A percentile compares a stretch with the other conserved stretches of the same genome.
Conservation (phyloP, 53 echinoderm and acorn worm genomes). For the Holothuria leucospilota region DNA sequence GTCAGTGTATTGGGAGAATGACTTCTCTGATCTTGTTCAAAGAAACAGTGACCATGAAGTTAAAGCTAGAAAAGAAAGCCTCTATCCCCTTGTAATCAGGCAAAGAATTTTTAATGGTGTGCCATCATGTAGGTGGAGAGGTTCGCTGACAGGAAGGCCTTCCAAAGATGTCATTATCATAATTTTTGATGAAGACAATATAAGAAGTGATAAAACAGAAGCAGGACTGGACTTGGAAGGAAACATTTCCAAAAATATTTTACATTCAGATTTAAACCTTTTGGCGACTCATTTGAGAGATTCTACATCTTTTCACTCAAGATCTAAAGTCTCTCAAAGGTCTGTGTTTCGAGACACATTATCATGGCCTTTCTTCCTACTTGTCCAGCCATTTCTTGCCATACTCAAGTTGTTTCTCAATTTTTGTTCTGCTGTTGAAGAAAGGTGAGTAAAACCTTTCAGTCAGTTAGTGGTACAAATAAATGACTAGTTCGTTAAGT, state of each 20-base stretch:
- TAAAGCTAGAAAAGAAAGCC: no score
- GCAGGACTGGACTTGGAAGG: no score
- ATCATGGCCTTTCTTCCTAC: background rate
- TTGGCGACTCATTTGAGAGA: no score
- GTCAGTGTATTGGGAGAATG: constrained; percentile 11
- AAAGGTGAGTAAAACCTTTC: background rate
- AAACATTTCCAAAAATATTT: no score
- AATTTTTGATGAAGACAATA: constrained; percentile 11
- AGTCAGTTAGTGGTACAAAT: background rate
- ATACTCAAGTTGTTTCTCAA: background rate
- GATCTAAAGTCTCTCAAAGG: no score
- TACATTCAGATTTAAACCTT: no score
- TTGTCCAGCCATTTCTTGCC: constrained; percentile 3
- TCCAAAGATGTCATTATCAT: background rate
- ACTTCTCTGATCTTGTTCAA: no score
- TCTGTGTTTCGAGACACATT: background rate
- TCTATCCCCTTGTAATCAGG: no score
- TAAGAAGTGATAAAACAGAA: constrained; percentile 6
- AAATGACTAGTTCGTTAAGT: no score
- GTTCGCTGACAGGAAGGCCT: background rate
- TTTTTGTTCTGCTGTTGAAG: background rate
- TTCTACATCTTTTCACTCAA: no score
- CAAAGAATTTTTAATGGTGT: constrained; percentile 12
- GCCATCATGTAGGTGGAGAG: background rate
- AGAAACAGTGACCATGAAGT: background rate